Percentiles rank a stretch among this genome's conserved stretches.
Conservation (phyloP, 2,888 invertebrate species). For the Ptychoptera albimana region DNA sequence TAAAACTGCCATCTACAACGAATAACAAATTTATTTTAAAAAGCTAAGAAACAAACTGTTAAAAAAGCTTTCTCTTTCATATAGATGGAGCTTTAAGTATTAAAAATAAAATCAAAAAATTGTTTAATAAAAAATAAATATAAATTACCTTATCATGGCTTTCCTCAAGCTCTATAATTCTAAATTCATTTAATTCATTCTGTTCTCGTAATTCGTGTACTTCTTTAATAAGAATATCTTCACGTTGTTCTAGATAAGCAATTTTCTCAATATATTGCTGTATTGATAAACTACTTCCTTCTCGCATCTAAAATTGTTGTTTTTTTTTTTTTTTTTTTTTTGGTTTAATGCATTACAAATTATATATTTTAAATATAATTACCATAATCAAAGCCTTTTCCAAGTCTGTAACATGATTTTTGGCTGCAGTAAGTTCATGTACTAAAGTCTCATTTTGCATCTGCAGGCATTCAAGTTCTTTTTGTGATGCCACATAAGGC, state of each 20-base stretch:
- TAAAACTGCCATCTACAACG: too few species aligned
- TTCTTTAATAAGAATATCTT: constrained; percentile 46
- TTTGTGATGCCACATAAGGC: constrained; percentile 16
- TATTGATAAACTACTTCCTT: constrained; percentile 11
- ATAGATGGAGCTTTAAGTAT: too few species aligned
- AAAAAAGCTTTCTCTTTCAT: too few species aligned
- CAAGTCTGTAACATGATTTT: constrained; percentile 32
- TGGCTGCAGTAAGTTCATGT: constrained; percentile 31
- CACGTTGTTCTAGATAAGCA: constrained; percentile 32
- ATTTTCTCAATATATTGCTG: constrained; percentile 27
- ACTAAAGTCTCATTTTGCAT: constrained; percentile 31
- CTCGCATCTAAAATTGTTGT: constrained; percentile 16
- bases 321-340: background rate
- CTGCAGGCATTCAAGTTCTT: constrained; percentile 25
- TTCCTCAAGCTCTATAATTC: constrained; percentile 60
- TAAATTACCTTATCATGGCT: constrained; percentile 33
- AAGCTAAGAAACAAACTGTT: too few species aligned
- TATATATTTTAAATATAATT: constrained; percentile 10
- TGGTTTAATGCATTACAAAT: background rate
- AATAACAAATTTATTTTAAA: too few species aligned
- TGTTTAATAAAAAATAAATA: background rate
- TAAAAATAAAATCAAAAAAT: too few species aligned
- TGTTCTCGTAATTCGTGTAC: constrained; percentile 60
- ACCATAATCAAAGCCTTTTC: constrained; percentile 33
- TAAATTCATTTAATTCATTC: constrained; percentile 64